phyloP scores from a whole-genome alignment of 1,140 invertebrate species.

The Chlorops oryzae region DNA sequence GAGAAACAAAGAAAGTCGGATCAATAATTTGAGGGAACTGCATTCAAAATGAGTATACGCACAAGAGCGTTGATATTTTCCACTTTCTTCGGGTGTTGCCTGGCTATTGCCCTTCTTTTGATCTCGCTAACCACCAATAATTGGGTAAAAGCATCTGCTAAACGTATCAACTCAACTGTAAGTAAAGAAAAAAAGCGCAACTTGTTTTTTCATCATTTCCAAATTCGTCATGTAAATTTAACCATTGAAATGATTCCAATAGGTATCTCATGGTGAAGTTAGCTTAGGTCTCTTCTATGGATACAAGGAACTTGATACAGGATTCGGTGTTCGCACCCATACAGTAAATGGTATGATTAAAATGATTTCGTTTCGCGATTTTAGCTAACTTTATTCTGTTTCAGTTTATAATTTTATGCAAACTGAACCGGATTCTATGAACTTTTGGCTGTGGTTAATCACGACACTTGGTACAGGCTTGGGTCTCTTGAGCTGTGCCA shows the following conservation, averaged over 20 bases:
- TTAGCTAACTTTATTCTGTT: background rate
- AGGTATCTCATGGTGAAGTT: constrained; percentile 68
- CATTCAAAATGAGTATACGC: constrained; percentile 36
- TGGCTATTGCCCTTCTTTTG: constrained; percentile 74
- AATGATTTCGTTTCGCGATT: background rate
- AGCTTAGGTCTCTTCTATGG: constrained; percentile 81
- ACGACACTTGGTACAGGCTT: constrained; percentile 41
- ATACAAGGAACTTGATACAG: constrained; percentile 73
- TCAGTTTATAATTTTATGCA: constrained; percentile 38
- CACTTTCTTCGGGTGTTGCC: constrained; percentile 79
- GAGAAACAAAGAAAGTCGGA: background rate
- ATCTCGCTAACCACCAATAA: constrained; percentile 80
- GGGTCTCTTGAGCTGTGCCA: constrained; percentile 34
- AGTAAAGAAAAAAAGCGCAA: constrained; percentile 1
- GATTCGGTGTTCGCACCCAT: constrained; percentile 67
- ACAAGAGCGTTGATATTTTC: constrained; percentile 64
- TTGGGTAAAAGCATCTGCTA: constrained; percentile 76
- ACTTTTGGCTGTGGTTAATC: constrained; percentile 42
- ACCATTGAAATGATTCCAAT: too few relatives aligned
- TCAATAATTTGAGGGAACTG: background rate
- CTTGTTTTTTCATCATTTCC: background rate
- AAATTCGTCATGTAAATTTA: too few relatives aligned
- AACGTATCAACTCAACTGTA: constrained; percentile 56
- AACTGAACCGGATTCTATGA: constrained; percentile 33
- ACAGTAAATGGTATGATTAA: constrained; percentile 29